Conservation (phyloP, 2,113 vertebrate species). For the Python bivittatus region DNA sequence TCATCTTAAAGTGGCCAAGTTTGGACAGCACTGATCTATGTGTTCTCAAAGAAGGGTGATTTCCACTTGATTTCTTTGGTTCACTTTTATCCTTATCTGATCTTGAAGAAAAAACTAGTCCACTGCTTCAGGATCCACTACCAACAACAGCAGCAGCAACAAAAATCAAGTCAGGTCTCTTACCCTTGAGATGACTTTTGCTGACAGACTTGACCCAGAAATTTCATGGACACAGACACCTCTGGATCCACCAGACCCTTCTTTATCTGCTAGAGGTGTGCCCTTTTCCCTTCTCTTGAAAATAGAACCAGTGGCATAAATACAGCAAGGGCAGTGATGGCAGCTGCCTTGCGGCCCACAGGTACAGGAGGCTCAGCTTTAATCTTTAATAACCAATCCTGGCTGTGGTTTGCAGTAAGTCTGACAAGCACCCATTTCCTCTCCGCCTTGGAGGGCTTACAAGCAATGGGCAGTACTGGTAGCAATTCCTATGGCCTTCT, state of each 20-base stretch:
- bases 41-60: constrained; percentile 23
- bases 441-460: background rate
- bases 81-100: background rate
- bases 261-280: background rate
- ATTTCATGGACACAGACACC: background rate
- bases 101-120: background rate
- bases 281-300: background rate
- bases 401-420: too few relatives aligned
- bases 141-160: background rate
- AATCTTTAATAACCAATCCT: too few relatives aligned
- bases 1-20: too few relatives aligned
- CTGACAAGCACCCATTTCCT: background rate
- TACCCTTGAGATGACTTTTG: background rate
- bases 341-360: background rate
- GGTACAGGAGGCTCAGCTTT: background rate
- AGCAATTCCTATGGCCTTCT: background rate
- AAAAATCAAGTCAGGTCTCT: constrained; percentile 23
- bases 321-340: background rate
- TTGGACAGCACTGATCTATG: too few relatives aligned
- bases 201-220: background rate
- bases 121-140: background rate
- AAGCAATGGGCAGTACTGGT: background rate
- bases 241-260: background rate
- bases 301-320: background rate
- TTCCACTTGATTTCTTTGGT: background rate